Evolutionary conservation across 2,888 invertebrate genomes (phyloP).

Genomic region (Ormyrus rosae): DNA sequence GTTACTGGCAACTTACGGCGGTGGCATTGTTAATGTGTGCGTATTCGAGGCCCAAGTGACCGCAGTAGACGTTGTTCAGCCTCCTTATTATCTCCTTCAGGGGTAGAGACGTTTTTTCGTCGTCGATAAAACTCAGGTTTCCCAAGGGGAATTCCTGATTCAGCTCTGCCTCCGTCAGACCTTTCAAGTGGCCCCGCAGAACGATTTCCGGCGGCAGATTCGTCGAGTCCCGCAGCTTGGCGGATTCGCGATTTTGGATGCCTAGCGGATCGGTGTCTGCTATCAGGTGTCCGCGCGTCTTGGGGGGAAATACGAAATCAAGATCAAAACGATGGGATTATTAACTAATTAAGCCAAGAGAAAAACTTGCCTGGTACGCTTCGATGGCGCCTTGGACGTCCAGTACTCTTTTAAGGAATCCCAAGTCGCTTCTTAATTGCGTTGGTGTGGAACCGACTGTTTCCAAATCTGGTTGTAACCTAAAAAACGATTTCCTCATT

Average conservation of each 20-base stretch:
- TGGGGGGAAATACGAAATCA: not conserved
- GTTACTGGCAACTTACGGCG: constrained; percentile 58
- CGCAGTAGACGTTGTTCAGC: constrained; percentile 70
- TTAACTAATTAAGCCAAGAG: too few relatives aligned
- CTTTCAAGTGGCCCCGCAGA: constrained; percentile 65
- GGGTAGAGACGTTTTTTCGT: constrained; percentile 62
- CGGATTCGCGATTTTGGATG: constrained; percentile 75
- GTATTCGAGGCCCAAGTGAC: constrained; percentile 69
- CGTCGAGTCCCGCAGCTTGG: constrained; percentile 63
- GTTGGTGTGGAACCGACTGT: too few relatives aligned
- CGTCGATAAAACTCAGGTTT: constrained; percentile 66
- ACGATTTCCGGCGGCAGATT: constrained; percentile 66
- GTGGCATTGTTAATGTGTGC: constrained; percentile 66
- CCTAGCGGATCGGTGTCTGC: constrained; percentile 89
- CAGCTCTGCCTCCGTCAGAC: constrained; percentile 66
- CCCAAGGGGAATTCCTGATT: constrained; percentile 65
- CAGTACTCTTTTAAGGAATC: constrained; percentile 53
- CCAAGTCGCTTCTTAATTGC: too few relatives aligned
- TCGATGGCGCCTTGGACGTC: constrained; percentile 67
- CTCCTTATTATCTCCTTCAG: constrained; percentile 68
- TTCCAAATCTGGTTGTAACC: too few relatives aligned
- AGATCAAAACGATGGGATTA: too few relatives aligned
- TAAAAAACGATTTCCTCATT: too few relatives aligned
- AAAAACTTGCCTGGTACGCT: constrained; percentile 66
- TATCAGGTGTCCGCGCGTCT: constrained; percentile 90